Evolutionary conservation across 1,140 invertebrate genomes (phyloP).

Genomic region (Drosophila saltans): DNA sequence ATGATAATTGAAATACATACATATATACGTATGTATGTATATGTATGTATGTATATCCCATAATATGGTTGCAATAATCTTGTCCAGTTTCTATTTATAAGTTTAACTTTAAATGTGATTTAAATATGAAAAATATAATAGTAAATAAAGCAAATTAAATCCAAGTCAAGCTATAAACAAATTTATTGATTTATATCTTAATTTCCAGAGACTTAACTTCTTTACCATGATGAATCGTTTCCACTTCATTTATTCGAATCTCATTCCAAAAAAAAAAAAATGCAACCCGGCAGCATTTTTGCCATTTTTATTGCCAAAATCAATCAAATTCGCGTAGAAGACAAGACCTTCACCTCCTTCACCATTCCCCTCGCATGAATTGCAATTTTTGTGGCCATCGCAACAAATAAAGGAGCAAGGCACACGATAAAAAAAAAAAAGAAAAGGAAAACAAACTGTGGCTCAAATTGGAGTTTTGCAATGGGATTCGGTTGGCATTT

Average conservation of each 20-base stretch:
- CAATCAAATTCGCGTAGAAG: constrained; percentile 29
- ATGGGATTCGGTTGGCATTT: constrained; percentile 17
- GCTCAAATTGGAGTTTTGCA: constrained; percentile 35
- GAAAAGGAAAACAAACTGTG: constrained; percentile 33
- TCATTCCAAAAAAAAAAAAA: neutral
- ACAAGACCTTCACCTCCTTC: neutral
- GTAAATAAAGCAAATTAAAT: neutral
- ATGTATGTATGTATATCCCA: neutral
- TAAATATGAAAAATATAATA: constrained; percentile 21
- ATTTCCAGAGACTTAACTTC: constrained; percentile 8
- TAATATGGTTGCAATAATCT: constrained; percentile 33
- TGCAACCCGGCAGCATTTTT: neutral
- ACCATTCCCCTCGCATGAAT: constrained; percentile 7
- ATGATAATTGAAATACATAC: neutral
- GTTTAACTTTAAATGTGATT: constrained; percentile 35
- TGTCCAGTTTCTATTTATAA: constrained; percentile 49
- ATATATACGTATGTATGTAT: neutral
- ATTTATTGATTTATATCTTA: constrained; percentile 21
- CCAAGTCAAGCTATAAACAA: constrained; percentile 1
- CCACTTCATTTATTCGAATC: constrained; percentile 11
- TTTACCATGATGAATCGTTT: constrained; percentile 3
- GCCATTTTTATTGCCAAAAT: constrained; percentile 28
- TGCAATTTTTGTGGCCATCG: constrained; percentile 16
- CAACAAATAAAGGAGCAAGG: neutral
- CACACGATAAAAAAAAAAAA: neutral